Percentiles rank a stretch among this genome's conserved stretches.
Evolutionary conservation across 1,140 invertebrate species (phyloP).

Genomic region (Lamellibrachia luymesi): DNA sequence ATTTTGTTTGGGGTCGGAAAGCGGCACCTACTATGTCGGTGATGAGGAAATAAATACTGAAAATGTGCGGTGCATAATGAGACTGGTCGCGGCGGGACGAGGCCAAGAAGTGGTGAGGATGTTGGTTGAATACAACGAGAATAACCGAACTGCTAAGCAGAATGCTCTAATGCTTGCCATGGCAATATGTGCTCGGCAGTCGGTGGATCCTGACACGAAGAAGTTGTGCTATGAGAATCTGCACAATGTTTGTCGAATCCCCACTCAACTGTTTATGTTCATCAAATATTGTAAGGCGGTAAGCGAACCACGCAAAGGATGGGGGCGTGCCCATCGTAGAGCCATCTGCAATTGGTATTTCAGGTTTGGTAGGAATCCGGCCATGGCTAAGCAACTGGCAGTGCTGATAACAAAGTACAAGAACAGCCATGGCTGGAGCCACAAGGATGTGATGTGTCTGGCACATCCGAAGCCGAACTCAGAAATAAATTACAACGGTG

Average conservation of each 20-base stretch:
- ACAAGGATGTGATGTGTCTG: slow-evolving; percentile 67
- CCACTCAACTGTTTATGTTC: slow-evolving; percentile 64
- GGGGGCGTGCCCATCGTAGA: slow-evolving; percentile 64
- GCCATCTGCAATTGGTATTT: slow-evolving; percentile 65
- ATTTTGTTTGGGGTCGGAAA: slow-evolving; percentile 46
- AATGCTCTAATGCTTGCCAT: slow-evolving; percentile 64
- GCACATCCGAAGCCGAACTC: slow-evolving; percentile 59
- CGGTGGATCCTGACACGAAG: slow-evolving; percentile 18
- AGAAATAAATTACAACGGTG: slow-evolving; percentile 27
- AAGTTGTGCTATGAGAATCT: not conserved
- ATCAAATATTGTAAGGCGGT: slow-evolving; percentile 61
- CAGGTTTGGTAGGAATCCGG: slow-evolving; percentile 34
- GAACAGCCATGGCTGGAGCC: slow-evolving; percentile 65
- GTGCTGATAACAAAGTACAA: slow-evolving; percentile 64
- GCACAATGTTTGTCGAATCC: slow-evolving; percentile 17
- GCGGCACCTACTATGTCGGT: slow-evolving; percentile 33
- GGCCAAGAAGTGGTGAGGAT: slow-evolving; percentile 29
- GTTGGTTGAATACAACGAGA: slow-evolving; percentile 24
- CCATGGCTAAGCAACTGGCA: slow-evolving; percentile 62
- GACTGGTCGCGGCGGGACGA: not conserved
- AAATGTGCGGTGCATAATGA: not conserved
- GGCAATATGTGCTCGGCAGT: slow-evolving; percentile 58
- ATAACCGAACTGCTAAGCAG: slow-evolving; percentile 41
- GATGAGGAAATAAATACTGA: not conserved
- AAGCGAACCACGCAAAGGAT: slow-evolving; percentile 49